These are phyloP conservation scores for Melanotaenia nigrans DNA, from an alignment of 2,797 vertebrate species.

Conservation along the genomic window DNA sequence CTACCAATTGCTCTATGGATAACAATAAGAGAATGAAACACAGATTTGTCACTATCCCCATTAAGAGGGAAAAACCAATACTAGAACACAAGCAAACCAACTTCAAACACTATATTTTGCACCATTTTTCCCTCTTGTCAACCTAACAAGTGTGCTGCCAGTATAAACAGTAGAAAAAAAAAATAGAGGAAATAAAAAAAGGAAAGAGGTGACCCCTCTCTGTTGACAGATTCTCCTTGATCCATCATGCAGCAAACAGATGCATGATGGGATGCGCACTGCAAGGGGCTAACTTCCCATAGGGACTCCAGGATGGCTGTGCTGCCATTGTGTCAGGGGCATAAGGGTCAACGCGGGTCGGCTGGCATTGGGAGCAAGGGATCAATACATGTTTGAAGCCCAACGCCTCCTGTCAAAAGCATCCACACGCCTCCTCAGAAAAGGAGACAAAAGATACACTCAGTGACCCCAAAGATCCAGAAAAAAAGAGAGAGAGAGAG, in stretches of 20 bases:
- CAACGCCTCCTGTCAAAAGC: slow-evolving; percentile 40
- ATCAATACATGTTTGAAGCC: slow-evolving; percentile 48
- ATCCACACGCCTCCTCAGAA: slow-evolving; percentile 31
- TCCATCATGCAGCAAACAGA: slow-evolving; percentile 37
- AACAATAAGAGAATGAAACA: slow-evolving; percentile 18
- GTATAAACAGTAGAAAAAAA: slow-evolving; percentile 23
- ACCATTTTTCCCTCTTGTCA: not conserved
- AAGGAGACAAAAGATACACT: slow-evolving; percentile 32
- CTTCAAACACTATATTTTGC: not conserved
- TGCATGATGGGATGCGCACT: not conserved
- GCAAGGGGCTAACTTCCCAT: slow-evolving; percentile 13
- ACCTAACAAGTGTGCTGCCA: slow-evolving; percentile 28
- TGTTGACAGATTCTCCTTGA: slow-evolving; percentile 16
- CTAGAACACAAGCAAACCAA: slow-evolving; percentile 7
- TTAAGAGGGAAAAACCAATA: not conserved
- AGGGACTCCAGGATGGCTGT: slow-evolving; percentile 11
- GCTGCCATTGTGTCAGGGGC: slow-evolving; percentile 21
- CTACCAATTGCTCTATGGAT: slow-evolving; percentile 43
- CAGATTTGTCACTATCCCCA: not conserved
- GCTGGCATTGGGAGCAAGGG: slow-evolving; percentile 18
- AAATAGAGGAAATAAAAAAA: slow-evolving; percentile 8
- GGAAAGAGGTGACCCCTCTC: not conserved
- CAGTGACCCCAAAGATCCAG: slow-evolving; percentile 33
- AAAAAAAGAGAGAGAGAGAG: not conserved
- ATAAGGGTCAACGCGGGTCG: slow-evolving; percentile 21